phyloP scores from a whole-genome alignment of 2,113 vertebrate genomes.

The Falcunculus frontatus region DNA sequence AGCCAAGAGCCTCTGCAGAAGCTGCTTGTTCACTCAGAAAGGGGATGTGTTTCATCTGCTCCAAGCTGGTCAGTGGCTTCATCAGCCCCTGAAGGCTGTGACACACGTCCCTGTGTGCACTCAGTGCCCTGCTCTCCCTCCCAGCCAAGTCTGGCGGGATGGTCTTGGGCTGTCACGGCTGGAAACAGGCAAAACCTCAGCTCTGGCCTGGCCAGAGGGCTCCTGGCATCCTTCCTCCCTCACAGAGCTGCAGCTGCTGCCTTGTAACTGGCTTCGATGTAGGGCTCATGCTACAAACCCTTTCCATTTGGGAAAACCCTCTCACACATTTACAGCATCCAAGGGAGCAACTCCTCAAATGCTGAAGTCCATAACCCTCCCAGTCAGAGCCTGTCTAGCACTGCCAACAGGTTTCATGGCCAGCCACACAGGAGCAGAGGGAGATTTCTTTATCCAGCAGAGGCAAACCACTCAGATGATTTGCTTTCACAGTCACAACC shows the following conservation, averaged over 20 bases:
- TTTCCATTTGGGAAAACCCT: not conserved
- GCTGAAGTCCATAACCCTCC: not conserved
- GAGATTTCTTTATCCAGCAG: not conserved
- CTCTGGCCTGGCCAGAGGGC: not conserved
- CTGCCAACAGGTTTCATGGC: not conserved
- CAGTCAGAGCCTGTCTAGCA: not conserved
- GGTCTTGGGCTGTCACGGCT: not conserved
- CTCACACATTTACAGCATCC: not conserved
- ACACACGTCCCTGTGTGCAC: accelerated
- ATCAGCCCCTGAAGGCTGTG: not conserved
- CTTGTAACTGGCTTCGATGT: accelerated
- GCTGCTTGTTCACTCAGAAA: not conserved
- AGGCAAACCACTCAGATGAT: not conserved
- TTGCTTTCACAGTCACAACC: not conserved
- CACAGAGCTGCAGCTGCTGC: not conserved
- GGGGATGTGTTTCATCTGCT: accelerated
- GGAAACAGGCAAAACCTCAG: not conserved
- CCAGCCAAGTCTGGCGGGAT: not conserved
- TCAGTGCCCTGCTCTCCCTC: not conserved
- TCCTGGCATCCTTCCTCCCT: not conserved
- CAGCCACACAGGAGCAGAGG: not conserved
- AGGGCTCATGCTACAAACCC: not conserved
- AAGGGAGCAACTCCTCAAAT: not conserved
- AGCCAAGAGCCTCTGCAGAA: not conserved
- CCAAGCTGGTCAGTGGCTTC: not conserved